phyloP scores from a whole-genome alignment of 2,113 vertebrate species.

The Varanus komodoensis region DNA sequence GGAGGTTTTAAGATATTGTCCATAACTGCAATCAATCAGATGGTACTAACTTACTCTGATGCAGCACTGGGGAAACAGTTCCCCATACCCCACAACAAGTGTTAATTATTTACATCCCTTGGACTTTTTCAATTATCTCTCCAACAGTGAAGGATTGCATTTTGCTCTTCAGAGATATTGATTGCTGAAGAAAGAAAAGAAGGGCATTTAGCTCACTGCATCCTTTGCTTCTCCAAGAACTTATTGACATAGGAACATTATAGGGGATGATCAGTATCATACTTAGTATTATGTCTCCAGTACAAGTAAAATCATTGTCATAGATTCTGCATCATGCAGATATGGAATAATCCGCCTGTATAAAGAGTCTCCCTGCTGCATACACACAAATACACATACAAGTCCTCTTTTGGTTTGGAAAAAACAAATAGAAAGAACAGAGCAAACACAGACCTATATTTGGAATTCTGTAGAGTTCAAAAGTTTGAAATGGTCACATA shows the following conservation, averaged over 20 bases:
- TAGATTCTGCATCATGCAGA: background rate
- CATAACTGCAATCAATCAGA: slow-evolving; percentile 48
- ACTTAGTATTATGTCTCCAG: background rate
- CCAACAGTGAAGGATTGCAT: background rate
- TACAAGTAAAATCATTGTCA: background rate
- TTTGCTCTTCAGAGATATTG: background rate
- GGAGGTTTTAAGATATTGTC: slow-evolving; percentile 21
- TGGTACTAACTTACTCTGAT: slow-evolving; percentile 36
- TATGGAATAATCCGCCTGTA: background rate
- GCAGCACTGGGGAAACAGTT: slow-evolving; percentile 4
- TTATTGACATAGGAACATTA: slow-evolving; percentile 13
- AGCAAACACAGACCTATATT: background rate
- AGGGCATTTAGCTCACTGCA: slow-evolving; percentile 11
- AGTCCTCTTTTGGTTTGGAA: background rate
- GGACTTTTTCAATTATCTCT: slow-evolving; percentile 42
- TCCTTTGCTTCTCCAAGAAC: background rate
- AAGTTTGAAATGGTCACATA: background rate
- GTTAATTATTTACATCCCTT: slow-evolving; percentile 54
- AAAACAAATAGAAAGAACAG: background rate
- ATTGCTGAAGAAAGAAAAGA: background rate
- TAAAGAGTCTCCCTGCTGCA: background rate
- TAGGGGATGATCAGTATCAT: background rate
- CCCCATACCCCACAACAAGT: background rate
- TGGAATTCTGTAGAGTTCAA: background rate
- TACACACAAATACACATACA: background rate